phyloP scores from a whole-genome alignment of 2,888 invertebrate genomes.

The Plemyria rubiginata region DNA sequence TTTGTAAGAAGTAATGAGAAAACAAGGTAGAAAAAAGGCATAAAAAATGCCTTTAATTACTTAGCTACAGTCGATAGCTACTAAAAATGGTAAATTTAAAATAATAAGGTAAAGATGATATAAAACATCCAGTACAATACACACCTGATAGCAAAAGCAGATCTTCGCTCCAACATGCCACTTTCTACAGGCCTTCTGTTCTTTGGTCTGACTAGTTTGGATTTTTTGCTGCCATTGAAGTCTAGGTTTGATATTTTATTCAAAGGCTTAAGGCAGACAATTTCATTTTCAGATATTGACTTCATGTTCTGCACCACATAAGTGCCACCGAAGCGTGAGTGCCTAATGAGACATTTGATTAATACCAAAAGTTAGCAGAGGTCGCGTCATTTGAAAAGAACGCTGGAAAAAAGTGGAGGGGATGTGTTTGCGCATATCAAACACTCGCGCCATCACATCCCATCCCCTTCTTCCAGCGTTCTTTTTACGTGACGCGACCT shows the following conservation, averaged over 20 bases:
- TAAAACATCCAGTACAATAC: conserved; percentile 2
- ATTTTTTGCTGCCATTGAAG: conserved; percentile 89
- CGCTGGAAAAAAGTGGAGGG: no score
- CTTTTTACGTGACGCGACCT: no score
- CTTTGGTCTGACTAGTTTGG: conserved; percentile 86
- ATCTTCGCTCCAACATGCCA: conserved; percentile 89
- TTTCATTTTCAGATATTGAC: conserved; percentile 94
- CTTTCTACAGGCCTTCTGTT: conserved; percentile 89
- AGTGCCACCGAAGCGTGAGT: conserved; percentile 97
- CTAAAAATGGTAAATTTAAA: no score
- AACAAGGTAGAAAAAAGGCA: no score
- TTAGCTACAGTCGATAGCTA: no score
- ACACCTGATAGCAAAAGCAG: conserved; percentile 93
- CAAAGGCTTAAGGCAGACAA: conserved; percentile 95
- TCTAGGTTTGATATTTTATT: conserved; percentile 90
- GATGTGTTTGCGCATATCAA: no score
- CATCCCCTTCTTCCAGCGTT: no score
- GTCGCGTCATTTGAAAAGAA: no score
- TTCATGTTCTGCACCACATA: conserved; percentile 97
- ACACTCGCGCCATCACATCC: no score
- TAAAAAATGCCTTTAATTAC: no score
- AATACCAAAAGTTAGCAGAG: neutral
- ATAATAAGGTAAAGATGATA: no score
- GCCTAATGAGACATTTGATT: conserved; percentile 80
- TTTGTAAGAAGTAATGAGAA: no score